A percentile compares a stretch with the other conserved stretches of the same genome.
phyloP scores from a whole-genome alignment of 2,888 invertebrate species.

The Agrotis puta region DNA sequence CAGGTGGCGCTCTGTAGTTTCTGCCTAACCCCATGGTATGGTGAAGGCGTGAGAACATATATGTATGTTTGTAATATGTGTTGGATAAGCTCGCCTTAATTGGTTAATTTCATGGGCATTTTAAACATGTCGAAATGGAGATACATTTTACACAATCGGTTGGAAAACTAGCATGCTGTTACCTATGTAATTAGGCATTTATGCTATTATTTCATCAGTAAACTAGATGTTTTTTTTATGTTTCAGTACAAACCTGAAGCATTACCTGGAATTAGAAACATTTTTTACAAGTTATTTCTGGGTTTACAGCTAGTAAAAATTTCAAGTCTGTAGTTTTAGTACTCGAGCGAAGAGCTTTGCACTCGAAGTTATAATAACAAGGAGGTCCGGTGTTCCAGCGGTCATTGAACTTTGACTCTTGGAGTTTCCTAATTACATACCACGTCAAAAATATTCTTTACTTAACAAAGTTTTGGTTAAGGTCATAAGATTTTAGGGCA shows the following conservation, averaged over 20 bases:
- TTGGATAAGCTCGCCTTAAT: no score
- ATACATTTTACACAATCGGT: no score
- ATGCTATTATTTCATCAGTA: no score
- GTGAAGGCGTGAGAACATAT: no score
- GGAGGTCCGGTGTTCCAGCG: background rate
- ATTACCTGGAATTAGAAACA: background rate
- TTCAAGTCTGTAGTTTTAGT: slow-evolving; percentile 28
- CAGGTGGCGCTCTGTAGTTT: no score
- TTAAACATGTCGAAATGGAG: no score
- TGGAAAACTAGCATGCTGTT: no score
- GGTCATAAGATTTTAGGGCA: background rate
- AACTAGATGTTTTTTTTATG: no score
- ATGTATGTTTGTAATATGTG: no score
- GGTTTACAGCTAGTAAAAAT: slow-evolving; percentile 13
- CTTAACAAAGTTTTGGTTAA: background rate
- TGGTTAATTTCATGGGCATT: no score
- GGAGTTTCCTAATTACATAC: slow-evolving; percentile 4
- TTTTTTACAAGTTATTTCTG: background rate
- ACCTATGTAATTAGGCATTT: no score
- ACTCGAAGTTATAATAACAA: slow-evolving; percentile 38
- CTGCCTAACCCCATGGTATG: no score
- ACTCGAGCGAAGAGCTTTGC: slow-evolving; percentile 18
- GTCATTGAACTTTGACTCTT: slow-evolving; percentile 20
- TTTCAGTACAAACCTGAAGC: slow-evolving; percentile 1
- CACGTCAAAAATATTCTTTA: background rate